Percentiles rank a stretch among this genome's conserved stretches.
Conservation (phyloP, 2,797 vertebrate genomes). For the Setipinna tenuifilis region DNA sequence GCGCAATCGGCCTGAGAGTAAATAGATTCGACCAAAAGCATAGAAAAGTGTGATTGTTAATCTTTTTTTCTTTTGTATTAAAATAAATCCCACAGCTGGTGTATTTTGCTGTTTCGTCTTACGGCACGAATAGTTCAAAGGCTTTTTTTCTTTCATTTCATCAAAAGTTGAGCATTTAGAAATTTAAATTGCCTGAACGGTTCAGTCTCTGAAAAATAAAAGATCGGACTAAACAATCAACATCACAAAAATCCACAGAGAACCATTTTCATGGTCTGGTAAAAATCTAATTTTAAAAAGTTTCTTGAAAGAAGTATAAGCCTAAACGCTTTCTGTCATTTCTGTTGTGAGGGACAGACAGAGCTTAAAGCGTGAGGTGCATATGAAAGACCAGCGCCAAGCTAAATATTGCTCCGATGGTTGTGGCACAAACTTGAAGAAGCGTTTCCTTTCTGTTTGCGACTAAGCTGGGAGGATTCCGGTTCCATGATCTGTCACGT, state of each 20-base stretch:
- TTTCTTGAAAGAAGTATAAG: background rate
- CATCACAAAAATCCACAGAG: background rate
- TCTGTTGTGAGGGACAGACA: background rate
- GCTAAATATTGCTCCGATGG: background rate
- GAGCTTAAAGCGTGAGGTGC: background rate
- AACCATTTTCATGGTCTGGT: constrained; percentile 31
- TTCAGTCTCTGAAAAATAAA: constrained; percentile 18
- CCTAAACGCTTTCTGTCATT: background rate
- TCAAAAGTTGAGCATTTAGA: background rate
- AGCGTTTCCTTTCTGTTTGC: background rate
- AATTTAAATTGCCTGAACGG: constrained; percentile 17
- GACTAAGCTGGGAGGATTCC: background rate
- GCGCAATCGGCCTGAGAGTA: background rate
- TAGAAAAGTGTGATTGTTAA: background rate
- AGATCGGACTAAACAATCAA: constrained; percentile 20
- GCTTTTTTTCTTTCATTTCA: background rate
- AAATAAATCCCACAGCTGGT: background rate
- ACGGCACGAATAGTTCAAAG: background rate
- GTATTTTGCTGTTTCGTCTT: background rate
- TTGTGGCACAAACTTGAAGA: background rate
- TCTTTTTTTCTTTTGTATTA: background rate
- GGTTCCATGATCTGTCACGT: background rate
- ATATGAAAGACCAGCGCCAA: background rate
- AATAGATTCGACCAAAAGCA: background rate
- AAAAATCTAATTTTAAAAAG: constrained; percentile 8